Conservation (phyloP, 2,888 invertebrate species). For the Thera obeliscata region DNA sequence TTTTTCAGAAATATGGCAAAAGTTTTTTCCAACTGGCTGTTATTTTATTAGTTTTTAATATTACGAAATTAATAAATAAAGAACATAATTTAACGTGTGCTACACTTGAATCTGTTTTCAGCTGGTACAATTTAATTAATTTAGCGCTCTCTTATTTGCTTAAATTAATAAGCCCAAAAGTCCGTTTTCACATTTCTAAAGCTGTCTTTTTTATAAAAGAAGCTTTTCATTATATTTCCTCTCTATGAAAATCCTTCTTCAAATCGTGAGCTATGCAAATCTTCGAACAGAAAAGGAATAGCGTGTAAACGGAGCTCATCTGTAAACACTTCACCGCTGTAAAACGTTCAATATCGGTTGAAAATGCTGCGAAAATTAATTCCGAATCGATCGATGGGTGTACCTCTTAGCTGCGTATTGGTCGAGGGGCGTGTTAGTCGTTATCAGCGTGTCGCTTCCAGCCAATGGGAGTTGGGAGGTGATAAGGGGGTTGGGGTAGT, state of each 20-base stretch:
- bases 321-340: slow-evolving; percentile 66
- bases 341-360: slow-evolving; percentile 72
- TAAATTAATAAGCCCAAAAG: neutral
- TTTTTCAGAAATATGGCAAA: too few relatives aligned
- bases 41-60: too few relatives aligned
- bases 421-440: slow-evolving; percentile 77
- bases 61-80: too few relatives aligned
- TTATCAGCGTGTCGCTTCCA: slow-evolving; percentile 66
- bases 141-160: neutral
- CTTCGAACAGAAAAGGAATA: slow-evolving; percentile 46
- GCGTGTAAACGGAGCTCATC: slow-evolving; percentile 57
- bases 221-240: slow-evolving; percentile 17
- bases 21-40: too few relatives aligned
- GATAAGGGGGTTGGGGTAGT: slow-evolving; percentile 81
- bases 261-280: slow-evolving; percentile 44
- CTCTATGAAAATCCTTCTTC: slow-evolving; percentile 23
- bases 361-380: slow-evolving; percentile 72
- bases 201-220: slow-evolving; percentile 3
- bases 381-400: slow-evolving; percentile 79
- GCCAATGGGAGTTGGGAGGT: slow-evolving; percentile 67
- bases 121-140: too few relatives aligned
- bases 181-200: neutral
- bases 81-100: too few relatives aligned
- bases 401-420: slow-evolving; percentile 65
- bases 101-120: too few relatives aligned